A percentile compares a stretch with the other conserved stretches of the same genome.
phyloP scores from a whole-genome alignment of 2,113 vertebrate species.

The Prunella himalayana region DNA sequence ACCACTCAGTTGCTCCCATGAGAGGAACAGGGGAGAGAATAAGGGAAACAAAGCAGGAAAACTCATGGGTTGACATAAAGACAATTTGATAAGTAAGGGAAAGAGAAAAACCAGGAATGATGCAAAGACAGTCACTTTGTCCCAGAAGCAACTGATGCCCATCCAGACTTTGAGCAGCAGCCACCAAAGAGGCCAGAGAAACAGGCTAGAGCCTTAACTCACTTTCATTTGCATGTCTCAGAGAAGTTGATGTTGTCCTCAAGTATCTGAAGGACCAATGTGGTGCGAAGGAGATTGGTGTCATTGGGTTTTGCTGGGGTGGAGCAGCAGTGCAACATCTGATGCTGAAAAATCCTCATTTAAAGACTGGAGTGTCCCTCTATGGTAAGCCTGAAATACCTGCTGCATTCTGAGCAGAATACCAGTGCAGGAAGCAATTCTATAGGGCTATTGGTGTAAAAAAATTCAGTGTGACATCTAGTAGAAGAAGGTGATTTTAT shows the following conservation, averaged over 20 bases:
- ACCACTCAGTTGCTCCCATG: fast-evolving
- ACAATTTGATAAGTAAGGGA: neutral
- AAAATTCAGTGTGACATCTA: neutral
- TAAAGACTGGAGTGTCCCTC: constrained; percentile 83
- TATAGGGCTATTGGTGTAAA: neutral
- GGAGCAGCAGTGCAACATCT: constrained; percentile 84
- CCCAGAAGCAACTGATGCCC: neutral
- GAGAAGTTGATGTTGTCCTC: constrained; percentile 80
- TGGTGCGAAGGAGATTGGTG: constrained; percentile 73
- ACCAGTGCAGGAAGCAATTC: neutral
- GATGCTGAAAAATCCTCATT: constrained; percentile 77
- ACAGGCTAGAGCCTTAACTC: neutral
- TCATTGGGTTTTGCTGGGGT: constrained; percentile 93
- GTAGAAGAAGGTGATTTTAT: neutral
- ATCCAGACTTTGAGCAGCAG: neutral
- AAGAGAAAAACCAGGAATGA: neutral
- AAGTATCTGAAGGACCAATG: constrained; percentile 81
- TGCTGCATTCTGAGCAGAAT: neutral
- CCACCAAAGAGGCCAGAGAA: neutral
- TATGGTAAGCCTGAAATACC: constrained; percentile 75
- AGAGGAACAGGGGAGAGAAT: neutral
- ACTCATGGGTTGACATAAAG: neutral
- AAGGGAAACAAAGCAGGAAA: neutral
- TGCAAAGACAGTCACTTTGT: neutral
- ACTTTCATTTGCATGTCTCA: constrained; percentile 42